Base-by-base conservation (phyloP, 2,113 vertebrate species). In the Xiphophorus maculatus region DNA sequence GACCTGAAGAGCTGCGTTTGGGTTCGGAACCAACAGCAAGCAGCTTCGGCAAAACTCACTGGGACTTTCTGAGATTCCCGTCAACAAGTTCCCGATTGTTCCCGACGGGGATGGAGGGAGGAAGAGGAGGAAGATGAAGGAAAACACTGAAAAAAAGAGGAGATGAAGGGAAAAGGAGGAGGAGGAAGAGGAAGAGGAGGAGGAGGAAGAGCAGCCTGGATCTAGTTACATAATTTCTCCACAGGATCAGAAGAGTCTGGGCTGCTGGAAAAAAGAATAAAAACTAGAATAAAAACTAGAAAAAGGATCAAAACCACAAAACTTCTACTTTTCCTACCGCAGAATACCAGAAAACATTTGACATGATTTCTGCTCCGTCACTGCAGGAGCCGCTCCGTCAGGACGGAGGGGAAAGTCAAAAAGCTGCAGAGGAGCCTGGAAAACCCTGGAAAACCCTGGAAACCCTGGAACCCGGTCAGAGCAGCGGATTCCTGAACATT, bases 221-320 rank as follows among this genome's bases (percentile, higher is more conserved):
- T 90, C 84, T 71, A 83, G 84, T 92, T 90, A 92, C 89, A 90
- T 92, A 90, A 90, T 76, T 76, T 35, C 78, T 82, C 73, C 22
- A 81, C 83, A 77, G 83, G 84, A 77, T 66, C 72, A 12, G 74
- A 84, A 83, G 25, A n/a, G 72, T 87, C 80, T 86, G 87, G 82
- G 61, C 80, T 35, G 33, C 33, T 35, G 33, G 0, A 37, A 37
- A 35, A 37, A 10, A 37, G 69, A 35, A 1, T 28, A 28, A 28
- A 28, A 28, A 28, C 27, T 28, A 28, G 27, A 28, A 28, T 28
- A 37, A 37, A 37, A 83, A 37, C 74, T 48, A 28, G 27, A 51
- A 60, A 69, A 40, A 8, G 69, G 51, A 65, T 76, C 8, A 74
- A 67, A 82, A 40, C 65, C 66, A 65, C 79, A 82, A 37, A 37